Conservation (phyloP, 2,797 vertebrate genomes). For the Tiaroga cobitis region DNA sequence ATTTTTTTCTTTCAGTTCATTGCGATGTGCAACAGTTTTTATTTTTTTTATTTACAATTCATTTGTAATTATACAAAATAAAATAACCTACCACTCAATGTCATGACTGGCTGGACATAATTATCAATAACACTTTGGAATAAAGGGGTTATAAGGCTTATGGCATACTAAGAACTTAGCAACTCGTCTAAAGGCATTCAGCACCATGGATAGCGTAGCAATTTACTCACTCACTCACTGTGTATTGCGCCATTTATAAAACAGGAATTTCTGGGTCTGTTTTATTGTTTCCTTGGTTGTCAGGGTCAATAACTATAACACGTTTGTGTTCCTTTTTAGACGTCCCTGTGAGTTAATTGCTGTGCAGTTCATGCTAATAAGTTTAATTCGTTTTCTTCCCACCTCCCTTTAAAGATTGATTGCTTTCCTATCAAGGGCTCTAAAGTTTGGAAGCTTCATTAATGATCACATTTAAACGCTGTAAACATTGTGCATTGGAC, state of each 20-base stretch:
- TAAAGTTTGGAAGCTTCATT: slow-evolving; percentile 22
- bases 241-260: neutral
- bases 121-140: neutral
- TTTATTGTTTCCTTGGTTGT: slow-evolving; percentile 11
- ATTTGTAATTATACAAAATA: neutral
- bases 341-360: slow-evolving; percentile 52
- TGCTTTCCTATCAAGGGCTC: neutral
- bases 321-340: slow-evolving; percentile 47
- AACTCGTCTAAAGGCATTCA: slow-evolving; percentile 24
- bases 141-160: neutral
- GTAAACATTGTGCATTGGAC: slow-evolving; percentile 9
- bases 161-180: neutral
- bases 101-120: neutral
- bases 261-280: neutral
- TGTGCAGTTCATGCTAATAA: slow-evolving; percentile 30
- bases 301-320: slow-evolving; percentile 6
- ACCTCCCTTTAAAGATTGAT: neutral
- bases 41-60: neutral
- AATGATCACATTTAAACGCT: slow-evolving; percentile 24
- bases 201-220: slow-evolving; percentile 56
- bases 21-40: no score
- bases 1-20: no score
- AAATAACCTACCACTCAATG: no score
- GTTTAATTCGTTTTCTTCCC: slow-evolving; percentile 26
- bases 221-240: no score